Evolutionary conservation across 1,140 invertebrate species (phyloP), one percentile per base, ranked within the genome.

Genomic region (Musca vetustissima): DNA sequence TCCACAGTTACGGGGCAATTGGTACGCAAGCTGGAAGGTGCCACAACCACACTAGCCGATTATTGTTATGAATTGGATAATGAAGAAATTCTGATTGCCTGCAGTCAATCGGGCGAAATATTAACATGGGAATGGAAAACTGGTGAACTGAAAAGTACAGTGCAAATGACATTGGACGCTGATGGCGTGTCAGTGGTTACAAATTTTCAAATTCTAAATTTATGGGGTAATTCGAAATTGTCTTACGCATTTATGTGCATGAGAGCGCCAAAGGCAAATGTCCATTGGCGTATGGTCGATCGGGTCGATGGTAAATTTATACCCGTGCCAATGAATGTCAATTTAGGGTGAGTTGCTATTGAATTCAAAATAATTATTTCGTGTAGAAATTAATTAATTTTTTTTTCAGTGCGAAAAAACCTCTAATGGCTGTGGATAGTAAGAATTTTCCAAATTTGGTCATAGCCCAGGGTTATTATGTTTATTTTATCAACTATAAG

Each of bases 1-100:
- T 89, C 88, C 71, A 86, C 87, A n/a, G 83, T 81, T 67, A 83
- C 76, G 32, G 88, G 87, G 0, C 83, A 85, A 74, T 64, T 88
- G 6, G 79, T 85, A 55, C 77, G 83, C 67, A 85, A 88, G 71
- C 85, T 88, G 48, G 84, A 85, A 72, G 83, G 84, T 48, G 76
- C 83, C 8, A 77, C 78, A 25, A 70, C 79, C 11, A 80, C 84
- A 67, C 79, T 89, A 66, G 79, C 85, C n/a, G 85, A 85, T 69
- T 83, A 89, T 73, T 76, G 80, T 61, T 71, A 80, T 64, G 79
- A 84, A 59, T 73, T 83, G 6, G 81, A 85, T 25, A 82, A 83
- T 72, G 66, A 75, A 2, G 84, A 86, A 61, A 78, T 77, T 61
- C 75, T 89, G 24, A 71, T 86, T 19, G 87, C 85, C 7, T 89